These are phyloP conservation scores for Cantharis flavilabris DNA, from an alignment of 2,888 invertebrate species.

Conservation along the genomic window DNA sequence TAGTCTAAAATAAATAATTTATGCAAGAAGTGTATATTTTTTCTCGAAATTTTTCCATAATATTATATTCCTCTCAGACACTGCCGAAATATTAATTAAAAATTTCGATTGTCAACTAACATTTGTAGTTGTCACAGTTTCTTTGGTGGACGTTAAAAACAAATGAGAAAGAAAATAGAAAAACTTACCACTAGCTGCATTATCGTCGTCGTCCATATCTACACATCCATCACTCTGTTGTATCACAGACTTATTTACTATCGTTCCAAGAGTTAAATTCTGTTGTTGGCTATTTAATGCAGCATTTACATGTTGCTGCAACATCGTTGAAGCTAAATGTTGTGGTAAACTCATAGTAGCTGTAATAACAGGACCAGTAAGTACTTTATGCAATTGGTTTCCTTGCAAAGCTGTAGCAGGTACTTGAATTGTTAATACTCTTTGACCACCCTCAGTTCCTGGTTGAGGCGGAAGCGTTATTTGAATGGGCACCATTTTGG, in stretches of 20 bases:
- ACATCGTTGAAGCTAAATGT: conserved; percentile 75
- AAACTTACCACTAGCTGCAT: neutral
- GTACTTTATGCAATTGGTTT: conserved; percentile 67
- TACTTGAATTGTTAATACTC: conserved; percentile 87
- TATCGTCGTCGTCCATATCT: conserved; percentile 7
- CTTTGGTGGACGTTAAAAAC: too few relatives aligned
- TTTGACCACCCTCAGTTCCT: conserved; percentile 65
- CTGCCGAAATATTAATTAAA: too few relatives aligned
- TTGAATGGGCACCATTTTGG: conserved; percentile 64
- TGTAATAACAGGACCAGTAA: conserved; percentile 86
- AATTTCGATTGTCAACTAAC: too few relatives aligned
- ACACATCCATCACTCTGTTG: conserved; percentile 38
- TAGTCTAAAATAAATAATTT: too few relatives aligned
- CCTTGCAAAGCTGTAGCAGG: conserved; percentile 79
- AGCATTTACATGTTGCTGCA: conserved; percentile 89
- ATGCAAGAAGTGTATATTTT: too few relatives aligned
- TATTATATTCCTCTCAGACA: too few relatives aligned
- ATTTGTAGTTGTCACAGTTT: too few relatives aligned
- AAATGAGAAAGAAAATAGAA: neutral
- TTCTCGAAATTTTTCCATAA: too few relatives aligned
- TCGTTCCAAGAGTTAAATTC: conserved; percentile 23
- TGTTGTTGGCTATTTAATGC: conserved; percentile 55
- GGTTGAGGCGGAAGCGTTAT: conserved; percentile 83
- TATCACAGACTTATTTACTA: conserved; percentile 40
- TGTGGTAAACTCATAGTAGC: conserved; percentile 88